Evolutionary conservation across 37 sponge, comb jelly and placozoan genomes (phyloP).

Genomic region (Spongilla lacustris): DNA sequence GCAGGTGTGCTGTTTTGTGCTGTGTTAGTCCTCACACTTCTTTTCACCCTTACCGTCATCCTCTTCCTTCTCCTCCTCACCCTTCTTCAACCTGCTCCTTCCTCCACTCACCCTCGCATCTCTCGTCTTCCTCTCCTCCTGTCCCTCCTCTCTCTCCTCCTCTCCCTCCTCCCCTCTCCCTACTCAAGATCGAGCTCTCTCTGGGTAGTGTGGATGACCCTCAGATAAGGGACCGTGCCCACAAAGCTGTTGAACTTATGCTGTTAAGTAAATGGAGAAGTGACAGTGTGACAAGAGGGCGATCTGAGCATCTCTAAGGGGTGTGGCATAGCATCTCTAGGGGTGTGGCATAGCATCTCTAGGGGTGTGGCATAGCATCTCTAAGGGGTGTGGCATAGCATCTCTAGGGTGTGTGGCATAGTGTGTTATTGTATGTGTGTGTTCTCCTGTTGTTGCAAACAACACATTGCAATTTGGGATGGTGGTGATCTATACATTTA

Average conservation of each 20-base stretch:
- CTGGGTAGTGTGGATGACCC: slow-evolving; percentile 40
- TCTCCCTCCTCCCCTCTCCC: background rate
- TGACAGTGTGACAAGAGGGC: slow-evolving; percentile 77
- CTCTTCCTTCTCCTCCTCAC: no score
- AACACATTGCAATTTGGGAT: no score
- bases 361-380: no score
- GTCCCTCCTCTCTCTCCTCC: background rate
- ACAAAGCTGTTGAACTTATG: slow-evolving; percentile 59
- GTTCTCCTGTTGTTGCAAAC: no score
- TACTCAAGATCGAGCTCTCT: slow-evolving; percentile 22
- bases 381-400: no score
- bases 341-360: no score
- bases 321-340: no score
- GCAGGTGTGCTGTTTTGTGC: slow-evolving; percentile 33
- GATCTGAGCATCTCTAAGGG: slow-evolving; percentile 50
- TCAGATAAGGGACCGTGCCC: slow-evolving; percentile 5
- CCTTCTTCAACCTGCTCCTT: no score
- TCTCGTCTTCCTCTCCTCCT: background rate
- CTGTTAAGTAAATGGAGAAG: slow-evolving; percentile 42
- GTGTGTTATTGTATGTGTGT: no score
- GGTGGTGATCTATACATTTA: no score
- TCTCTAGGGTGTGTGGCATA: background rate
- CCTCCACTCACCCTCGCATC: background rate
- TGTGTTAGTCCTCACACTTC: no score
- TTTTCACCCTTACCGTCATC: no score